Percentiles rank a stretch among this genome's conserved stretches.
Conservation (phyloP, 2,113 vertebrate species). For the Cryptotis parvus region DNA sequence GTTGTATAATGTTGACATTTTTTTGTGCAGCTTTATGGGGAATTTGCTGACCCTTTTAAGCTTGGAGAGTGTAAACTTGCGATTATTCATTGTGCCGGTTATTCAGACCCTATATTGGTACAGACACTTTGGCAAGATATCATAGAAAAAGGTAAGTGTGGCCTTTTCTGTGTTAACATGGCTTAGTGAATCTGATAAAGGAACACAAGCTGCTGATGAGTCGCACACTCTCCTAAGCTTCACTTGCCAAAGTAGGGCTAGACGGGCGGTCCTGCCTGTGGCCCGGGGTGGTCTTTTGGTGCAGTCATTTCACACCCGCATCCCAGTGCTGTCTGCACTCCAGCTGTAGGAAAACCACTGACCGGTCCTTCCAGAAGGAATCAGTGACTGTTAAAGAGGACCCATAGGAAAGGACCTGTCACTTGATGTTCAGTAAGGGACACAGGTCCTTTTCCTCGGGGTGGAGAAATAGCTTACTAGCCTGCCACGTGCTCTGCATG, state of each 20-base stretch:
- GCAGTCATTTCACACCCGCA: too few species aligned
- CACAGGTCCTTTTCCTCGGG: neutral
- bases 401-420: neutral
- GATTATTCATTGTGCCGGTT: slow-evolving; percentile 97
- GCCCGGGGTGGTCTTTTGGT: neutral
- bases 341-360: too few species aligned
- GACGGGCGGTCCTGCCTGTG: neutral
- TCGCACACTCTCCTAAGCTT: neutral
- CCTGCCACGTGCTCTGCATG: too few species aligned
- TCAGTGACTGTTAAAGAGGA: neutral
- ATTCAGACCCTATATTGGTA: slow-evolving; percentile 96
- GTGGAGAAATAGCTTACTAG: too few species aligned
- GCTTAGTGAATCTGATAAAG: slow-evolving; percentile 10
- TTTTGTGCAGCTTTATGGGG: slow-evolving; percentile 93
- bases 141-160: slow-evolving; percentile 93
- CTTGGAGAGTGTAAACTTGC: slow-evolving; percentile 98
- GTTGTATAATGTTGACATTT: slow-evolving; percentile 67
- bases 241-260: neutral
- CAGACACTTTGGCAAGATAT: slow-evolving; percentile 98
- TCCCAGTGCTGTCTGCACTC: too few species aligned
- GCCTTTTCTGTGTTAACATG: neutral
- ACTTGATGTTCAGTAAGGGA: neutral
- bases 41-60: slow-evolving; percentile 97
- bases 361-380: neutral
- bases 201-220: neutral